These are phyloP conservation scores for Cuculus canorus DNA, from an alignment of 2,797 vertebrate species.

Conservation along the genomic window DNA sequence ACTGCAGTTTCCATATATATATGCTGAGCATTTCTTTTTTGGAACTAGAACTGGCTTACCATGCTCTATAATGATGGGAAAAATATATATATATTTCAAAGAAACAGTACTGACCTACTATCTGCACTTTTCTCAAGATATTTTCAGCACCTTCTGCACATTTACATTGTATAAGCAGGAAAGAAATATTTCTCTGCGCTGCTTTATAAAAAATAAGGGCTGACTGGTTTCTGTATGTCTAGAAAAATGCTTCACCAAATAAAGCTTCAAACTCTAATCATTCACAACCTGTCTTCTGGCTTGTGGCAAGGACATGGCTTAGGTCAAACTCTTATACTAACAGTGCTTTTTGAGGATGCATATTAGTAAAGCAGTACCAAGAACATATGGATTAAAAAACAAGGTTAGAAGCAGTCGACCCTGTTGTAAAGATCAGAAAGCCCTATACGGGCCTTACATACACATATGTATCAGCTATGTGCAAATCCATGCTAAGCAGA, in stretches of 20 bases:
- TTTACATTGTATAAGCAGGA: conserved; percentile 37
- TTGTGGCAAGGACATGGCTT: conserved; percentile 73
- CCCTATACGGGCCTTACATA: background rate
- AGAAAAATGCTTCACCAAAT: conserved; percentile 46
- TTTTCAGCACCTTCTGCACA: conserved; percentile 16
- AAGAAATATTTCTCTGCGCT: conserved; percentile 26
- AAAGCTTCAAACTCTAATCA: conserved; percentile 68
- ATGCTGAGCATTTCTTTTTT: conserved; percentile 35
- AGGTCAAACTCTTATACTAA: conserved; percentile 28
- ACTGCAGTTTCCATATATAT: conserved; percentile 39
- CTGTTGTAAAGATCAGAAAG: background rate
- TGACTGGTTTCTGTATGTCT: conserved; percentile 41
- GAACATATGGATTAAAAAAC: conserved; percentile 10
- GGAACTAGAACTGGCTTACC: background rate
- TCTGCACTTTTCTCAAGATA: conserved; percentile 12
- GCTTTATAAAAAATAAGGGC: conserved; percentile 38
- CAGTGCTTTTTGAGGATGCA: background rate
- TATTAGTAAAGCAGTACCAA: conserved; percentile 39
- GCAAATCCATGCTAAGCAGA: background rate
- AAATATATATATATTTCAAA: conserved; percentile 9
- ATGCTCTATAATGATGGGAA: background rate
- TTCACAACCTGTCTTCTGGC: conserved; percentile 56
- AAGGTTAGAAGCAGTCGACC: background rate
- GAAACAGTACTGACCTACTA: conserved; percentile 27
- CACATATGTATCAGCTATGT: rapidly evolving